phyloP scores from a whole-genome alignment of 1,140 invertebrate genomes.

The Drosophila oshimai region DNA sequence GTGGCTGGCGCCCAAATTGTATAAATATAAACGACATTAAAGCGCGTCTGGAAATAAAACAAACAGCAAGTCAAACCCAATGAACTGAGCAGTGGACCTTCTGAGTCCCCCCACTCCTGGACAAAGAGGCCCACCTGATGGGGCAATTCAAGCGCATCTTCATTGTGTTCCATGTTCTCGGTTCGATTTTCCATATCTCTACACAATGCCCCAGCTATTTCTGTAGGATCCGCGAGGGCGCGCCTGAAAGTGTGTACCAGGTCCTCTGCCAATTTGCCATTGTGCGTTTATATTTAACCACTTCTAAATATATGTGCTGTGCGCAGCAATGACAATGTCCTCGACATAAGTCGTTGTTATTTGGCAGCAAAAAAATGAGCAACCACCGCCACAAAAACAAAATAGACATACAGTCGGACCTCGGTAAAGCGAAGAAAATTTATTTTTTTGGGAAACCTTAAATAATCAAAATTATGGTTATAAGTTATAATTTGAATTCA shows the following conservation, averaged over 20 bases:
- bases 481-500: no score
- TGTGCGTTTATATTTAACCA: constrained; percentile 54
- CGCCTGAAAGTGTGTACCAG: neutral
- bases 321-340: constrained; percentile 36
- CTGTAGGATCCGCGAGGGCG: constrained; percentile 18
- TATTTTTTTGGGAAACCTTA: no score
- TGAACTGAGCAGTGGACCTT: constrained; percentile 60
- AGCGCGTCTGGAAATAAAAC: constrained; percentile 77
- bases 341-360: constrained; percentile 46
- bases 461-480: no score
- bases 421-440: neutral
- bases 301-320: constrained; percentile 43
- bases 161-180: constrained; percentile 41
- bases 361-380: constrained; percentile 31
- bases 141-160: constrained; percentile 61
- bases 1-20: constrained; percentile 54
- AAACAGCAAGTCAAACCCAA: constrained; percentile 73
- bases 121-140: constrained; percentile 38
- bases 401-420: neutral
- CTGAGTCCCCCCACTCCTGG: neutral
- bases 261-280: constrained; percentile 31
- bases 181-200: constrained; percentile 76
- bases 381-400: neutral
- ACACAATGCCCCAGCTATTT: constrained; percentile 68
- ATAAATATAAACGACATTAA: constrained; percentile 80